Conservation (phyloP, 1,140 invertebrate species). For the Carposina sasakii region DNA sequence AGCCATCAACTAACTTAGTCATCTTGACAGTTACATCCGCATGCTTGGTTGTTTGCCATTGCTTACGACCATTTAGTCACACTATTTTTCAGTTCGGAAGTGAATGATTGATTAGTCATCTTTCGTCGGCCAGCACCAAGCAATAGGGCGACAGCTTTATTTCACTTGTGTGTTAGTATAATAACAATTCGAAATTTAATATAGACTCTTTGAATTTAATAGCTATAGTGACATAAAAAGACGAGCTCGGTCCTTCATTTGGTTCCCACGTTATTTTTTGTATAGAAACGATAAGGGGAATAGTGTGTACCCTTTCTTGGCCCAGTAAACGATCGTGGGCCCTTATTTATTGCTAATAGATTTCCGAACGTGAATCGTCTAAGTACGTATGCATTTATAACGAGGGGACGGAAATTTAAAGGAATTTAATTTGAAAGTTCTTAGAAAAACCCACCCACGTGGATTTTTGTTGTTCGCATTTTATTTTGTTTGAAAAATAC, state of each 20-base stretch:
- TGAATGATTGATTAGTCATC: too few species aligned
- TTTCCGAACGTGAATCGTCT: constrained; percentile 51
- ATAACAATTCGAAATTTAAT: constrained; percentile 16
- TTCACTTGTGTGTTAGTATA: neutral
- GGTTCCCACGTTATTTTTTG: constrained; percentile 69
- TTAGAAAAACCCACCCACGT: neutral
- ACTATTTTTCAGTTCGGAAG: too few species aligned
- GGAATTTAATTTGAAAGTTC: constrained; percentile 31
- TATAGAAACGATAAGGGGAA: constrained; percentile 60
- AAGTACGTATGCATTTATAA: constrained; percentile 49
- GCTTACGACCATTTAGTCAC: too few species aligned
- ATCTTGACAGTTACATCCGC: too few species aligned
- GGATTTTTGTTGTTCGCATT: too few species aligned
- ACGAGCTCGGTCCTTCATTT: constrained; percentile 56
- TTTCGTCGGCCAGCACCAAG: too few species aligned
- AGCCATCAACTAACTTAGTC: too few species aligned
- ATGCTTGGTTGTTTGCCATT: too few species aligned
- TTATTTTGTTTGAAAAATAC: too few species aligned
- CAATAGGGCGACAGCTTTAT: too few species aligned
- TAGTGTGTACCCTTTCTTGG: constrained; percentile 63
- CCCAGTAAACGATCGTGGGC: constrained; percentile 54
- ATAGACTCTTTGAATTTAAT: constrained; percentile 49
- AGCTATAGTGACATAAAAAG: constrained; percentile 51
- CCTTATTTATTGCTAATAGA: constrained; percentile 69
- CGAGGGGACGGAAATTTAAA: constrained; percentile 44